These are phyloP conservation scores for Leptinotarsa lineolata DNA, from an alignment of 1,140 invertebrate species.

Conservation along the genomic window DNA sequence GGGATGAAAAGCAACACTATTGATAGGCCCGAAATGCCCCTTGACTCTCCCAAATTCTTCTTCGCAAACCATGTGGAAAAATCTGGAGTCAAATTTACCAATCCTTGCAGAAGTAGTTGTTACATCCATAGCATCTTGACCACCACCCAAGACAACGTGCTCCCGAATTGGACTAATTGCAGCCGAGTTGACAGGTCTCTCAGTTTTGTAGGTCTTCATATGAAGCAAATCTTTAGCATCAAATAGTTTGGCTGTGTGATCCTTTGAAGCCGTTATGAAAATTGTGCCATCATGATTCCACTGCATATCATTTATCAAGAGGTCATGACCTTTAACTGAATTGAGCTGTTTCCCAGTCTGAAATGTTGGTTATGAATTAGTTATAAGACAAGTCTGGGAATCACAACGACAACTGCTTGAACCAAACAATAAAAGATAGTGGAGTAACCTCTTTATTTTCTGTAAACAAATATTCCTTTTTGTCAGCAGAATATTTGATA, in stretches of 20 bases:
- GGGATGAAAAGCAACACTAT: constrained; percentile 97
- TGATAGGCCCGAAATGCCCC: constrained; percentile 99
- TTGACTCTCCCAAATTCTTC: constrained; percentile 98
- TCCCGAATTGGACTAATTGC: constrained; percentile 92
- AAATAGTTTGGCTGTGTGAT: constrained; percentile 92
- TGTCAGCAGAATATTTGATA: no score
- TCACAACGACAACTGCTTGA: no score
- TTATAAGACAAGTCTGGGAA: no score
- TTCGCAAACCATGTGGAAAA: constrained; percentile 99
- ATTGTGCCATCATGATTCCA: constrained; percentile 90
- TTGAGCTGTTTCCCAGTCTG: constrained; percentile 81
- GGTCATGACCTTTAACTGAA: constrained; percentile 78
- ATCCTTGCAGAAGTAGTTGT: constrained; percentile 94
- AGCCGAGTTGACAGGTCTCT: constrained; percentile 95
- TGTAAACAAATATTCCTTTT: no score
- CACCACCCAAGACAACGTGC: constrained; percentile 94
- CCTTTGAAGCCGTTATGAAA: constrained; percentile 96
- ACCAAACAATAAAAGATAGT: no score
- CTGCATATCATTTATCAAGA: constrained; percentile 95
- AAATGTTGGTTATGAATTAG: constrained; percentile 36
- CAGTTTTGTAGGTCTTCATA: constrained; percentile 94
- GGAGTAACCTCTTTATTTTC: no score
- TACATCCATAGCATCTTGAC: constrained; percentile 98
- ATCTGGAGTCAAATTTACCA: constrained; percentile 97
- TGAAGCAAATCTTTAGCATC: constrained; percentile 82